Conservation (phyloP, 2,113 vertebrate species). For the Cyrtonyx montezumae region DNA sequence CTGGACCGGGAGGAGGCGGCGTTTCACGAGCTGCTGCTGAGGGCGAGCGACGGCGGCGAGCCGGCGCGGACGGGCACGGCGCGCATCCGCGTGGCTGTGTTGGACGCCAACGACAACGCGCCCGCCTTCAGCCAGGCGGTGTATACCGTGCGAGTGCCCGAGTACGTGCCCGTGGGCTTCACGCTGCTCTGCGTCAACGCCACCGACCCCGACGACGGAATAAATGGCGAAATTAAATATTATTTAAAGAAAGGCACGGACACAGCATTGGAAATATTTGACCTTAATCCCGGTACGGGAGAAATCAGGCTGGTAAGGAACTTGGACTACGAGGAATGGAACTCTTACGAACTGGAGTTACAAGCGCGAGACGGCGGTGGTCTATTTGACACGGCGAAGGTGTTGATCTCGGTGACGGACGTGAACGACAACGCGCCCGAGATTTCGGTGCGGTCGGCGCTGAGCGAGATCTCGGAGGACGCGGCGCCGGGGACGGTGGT, state of each 20-base stretch:
- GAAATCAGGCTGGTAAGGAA: fast-evolving
- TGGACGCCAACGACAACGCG: not conserved
- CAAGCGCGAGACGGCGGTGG: not conserved
- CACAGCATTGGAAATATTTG: fast-evolving
- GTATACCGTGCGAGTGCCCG: not conserved
- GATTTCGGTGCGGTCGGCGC: too few relatives aligned
- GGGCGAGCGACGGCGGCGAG: too few relatives aligned
- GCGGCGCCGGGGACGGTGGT: too few relatives aligned
- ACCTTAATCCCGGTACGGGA: fast-evolving
- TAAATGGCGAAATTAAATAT: fast-evolving
- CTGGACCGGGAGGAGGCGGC: not conserved
- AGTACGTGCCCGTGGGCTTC: not conserved
- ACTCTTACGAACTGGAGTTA: not conserved
- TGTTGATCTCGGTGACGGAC: not conserved
- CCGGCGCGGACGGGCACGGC: not conserved
- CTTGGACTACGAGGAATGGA: not conserved
- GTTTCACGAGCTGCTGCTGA: too few relatives aligned
- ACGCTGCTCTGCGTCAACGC: not conserved
- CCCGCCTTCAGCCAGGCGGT: not conserved
- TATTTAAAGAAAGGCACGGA: not conserved
- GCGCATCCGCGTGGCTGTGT: not conserved
- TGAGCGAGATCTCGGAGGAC: too few relatives aligned
- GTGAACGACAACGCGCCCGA: too few relatives aligned
- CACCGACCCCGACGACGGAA: not conserved
- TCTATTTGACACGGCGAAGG: not conserved